phyloP scores from a whole-genome alignment of 2,888 invertebrate species.

The Drosophila limbata region DNA sequence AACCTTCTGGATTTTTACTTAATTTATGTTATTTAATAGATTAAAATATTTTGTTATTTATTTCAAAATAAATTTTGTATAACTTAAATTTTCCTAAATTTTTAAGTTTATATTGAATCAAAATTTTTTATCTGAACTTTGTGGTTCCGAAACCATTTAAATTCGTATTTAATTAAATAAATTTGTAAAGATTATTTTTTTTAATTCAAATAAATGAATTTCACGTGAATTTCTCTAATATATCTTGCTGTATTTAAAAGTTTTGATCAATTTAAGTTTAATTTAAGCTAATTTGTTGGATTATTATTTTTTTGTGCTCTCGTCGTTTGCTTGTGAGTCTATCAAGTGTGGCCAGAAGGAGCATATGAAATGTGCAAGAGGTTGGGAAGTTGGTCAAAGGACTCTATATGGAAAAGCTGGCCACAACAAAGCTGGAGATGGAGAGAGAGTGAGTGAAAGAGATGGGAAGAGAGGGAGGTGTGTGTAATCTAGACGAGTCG shows the following conservation, averaged over 20 bases:
- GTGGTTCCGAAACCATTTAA: no score
- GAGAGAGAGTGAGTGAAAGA: neutral
- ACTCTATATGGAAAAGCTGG: constrained; percentile 22
- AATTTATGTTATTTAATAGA: no score
- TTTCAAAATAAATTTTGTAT: no score
- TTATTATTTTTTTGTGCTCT: constrained; percentile 3
- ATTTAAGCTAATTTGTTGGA: constrained; percentile 12
- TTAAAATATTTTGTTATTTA: no score
- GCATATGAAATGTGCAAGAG: constrained; percentile 7
- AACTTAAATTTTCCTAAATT: no score
- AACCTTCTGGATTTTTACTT: no score
- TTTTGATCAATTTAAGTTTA: neutral
- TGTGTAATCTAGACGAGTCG: constrained; percentile 48
- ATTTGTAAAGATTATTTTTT: no score
- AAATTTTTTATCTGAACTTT: no score
- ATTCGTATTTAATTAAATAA: no score
- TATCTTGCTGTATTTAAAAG: neutral
- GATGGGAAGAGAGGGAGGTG: neutral
- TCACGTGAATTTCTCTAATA: neutral
- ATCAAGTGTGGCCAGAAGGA: constrained; percentile 13
- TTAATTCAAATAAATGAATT: no score
- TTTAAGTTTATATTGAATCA: no score
- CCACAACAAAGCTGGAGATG: constrained; percentile 50
- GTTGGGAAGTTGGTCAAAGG: neutral
- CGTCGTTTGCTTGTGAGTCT: neutral